These are phyloP conservation scores for Indicator indicator DNA, from an alignment of 2,113 vertebrate genomes.

Conservation along the genomic window DNA sequence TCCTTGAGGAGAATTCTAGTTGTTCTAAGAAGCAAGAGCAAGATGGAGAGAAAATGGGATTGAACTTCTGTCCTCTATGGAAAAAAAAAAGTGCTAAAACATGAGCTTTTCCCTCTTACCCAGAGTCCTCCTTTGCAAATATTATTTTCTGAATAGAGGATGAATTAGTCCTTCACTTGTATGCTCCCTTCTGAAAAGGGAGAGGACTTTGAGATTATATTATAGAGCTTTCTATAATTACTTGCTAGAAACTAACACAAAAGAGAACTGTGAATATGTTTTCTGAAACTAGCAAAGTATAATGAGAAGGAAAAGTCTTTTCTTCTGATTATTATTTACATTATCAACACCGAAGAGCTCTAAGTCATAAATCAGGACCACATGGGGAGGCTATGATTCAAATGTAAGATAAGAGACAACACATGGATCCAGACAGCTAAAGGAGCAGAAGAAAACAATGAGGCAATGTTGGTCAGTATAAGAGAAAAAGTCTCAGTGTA, in stretches of 20 bases:
- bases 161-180: neutral
- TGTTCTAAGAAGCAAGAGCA: neutral
- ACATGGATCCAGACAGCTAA: neutral
- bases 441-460: conserved; percentile 37
- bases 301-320: conserved; percentile 41
- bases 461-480: conserved; percentile 9
- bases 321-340: conserved; percentile 44
- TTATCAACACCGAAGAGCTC: conserved; percentile 11
- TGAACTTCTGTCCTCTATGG: neutral
- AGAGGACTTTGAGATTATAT: neutral
- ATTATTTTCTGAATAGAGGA: neutral
- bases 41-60: neutral
- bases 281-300: conserved; percentile 6
- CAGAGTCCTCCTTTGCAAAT: neutral
- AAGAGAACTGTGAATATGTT: conserved; percentile 39
- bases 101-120: neutral
- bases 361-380: conserved; percentile 24
- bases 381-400: conserved; percentile 35
- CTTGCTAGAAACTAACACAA: conserved; percentile 16
- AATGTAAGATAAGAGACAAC: neutral
- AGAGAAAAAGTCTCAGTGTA: neutral
- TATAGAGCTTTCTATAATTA: conserved; percentile 29
- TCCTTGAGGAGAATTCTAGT: neutral
- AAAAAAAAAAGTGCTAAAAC: neutral
- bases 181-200: conserved; percentile 9